These are phyloP conservation scores for Torymus aiolomorphi DNA, from an alignment of 2,888 invertebrate species.

Conservation along the genomic window DNA sequence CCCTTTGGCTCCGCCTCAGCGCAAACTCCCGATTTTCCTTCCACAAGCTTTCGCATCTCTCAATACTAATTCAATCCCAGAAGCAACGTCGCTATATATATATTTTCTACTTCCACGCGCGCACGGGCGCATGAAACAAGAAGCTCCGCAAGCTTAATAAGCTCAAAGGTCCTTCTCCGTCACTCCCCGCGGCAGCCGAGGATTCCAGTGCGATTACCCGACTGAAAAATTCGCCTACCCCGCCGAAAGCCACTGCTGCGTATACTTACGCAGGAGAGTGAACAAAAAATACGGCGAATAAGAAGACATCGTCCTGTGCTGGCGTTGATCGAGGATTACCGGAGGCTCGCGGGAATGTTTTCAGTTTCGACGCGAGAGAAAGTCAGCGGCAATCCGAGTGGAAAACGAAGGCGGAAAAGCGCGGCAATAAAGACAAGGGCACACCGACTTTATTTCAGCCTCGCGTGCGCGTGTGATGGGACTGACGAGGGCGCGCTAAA, in stretches of 20 bases:
- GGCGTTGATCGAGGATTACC: constrained; percentile 27
- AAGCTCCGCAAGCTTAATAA: constrained; percentile 22
- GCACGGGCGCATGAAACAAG: too few species aligned
- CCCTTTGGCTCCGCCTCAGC: too few species aligned
- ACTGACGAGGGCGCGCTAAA: too few species aligned
- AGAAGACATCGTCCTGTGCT: too few species aligned
- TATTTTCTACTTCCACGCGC: background rate
- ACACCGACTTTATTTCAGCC: background rate
- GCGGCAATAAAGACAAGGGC: background rate
- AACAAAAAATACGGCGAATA: too few species aligned
- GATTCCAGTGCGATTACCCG: too few species aligned
- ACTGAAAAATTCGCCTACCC: too few species aligned
- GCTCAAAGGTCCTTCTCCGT: constrained; percentile 19
- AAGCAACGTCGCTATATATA: background rate
- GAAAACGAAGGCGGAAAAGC: constrained; percentile 15
- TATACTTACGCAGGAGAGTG: too few species aligned
- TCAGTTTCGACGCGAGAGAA: constrained; percentile 12
- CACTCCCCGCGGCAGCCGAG: background rate
- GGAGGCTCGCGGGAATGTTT: constrained; percentile 17
- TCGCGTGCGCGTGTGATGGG: too few species aligned
- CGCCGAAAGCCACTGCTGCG: too few species aligned
- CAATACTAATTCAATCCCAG: constrained; percentile 24
- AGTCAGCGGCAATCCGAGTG: background rate
- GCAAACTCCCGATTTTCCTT: too few species aligned
- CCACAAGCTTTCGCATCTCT: background rate